These are phyloP conservation scores for Sprattus sprattus DNA, from an alignment of 2,113 vertebrate species.

Conservation along the genomic window DNA sequence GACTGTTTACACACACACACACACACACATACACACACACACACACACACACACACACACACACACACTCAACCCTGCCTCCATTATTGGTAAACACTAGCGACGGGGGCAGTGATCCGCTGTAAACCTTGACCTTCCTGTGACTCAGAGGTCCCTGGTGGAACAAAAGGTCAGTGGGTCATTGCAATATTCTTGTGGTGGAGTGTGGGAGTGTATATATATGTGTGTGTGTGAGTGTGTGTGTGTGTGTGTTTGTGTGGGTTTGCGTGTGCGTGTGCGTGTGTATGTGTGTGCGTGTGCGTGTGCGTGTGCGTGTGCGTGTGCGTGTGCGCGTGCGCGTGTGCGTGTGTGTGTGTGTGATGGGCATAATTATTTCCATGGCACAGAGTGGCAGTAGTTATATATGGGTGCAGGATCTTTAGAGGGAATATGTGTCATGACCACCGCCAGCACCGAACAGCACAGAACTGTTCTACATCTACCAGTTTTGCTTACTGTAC, in stretches of 20 bases:
- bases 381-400: background rate
- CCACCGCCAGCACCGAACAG: no score
- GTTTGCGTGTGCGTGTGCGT: background rate
- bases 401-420: constrained; percentile 20
- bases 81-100: no score
- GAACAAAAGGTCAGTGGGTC: background rate
- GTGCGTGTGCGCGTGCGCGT: background rate
- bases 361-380: no score
- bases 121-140: background rate
- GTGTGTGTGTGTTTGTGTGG: background rate
- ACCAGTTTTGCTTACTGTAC: no score
- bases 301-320: background rate
- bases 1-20: background rate
- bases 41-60: constrained; percentile 19
- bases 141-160: background rate
- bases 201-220: background rate
- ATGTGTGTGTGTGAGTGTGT: background rate
- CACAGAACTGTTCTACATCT: no score
- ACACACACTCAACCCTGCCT: background rate
- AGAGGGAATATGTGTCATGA: constrained; percentile 28
- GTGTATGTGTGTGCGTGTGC: background rate
- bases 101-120: background rate
- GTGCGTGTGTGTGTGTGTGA: background rate
- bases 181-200: no score
- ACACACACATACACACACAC: background rate